Conservation (phyloP, 2,113 vertebrate genomes). For the Bos indicus region DNA sequence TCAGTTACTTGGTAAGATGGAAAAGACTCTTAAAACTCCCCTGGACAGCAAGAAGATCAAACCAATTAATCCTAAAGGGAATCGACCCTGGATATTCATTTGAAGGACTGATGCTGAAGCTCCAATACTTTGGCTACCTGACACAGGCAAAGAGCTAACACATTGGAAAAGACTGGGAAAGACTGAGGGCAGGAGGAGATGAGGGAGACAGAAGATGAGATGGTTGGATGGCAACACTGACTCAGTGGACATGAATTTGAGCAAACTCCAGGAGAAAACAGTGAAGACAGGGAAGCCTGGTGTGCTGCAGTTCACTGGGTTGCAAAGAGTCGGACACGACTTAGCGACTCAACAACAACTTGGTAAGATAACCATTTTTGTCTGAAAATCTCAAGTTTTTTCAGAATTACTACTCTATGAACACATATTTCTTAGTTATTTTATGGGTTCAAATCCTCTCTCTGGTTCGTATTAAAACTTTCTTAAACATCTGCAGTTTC, state of each 20-base stretch:
- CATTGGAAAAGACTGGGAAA: not conserved
- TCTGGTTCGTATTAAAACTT: not conserved
- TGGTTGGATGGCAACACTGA: not conserved
- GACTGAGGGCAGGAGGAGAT: not conserved
- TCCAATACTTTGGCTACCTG: not conserved
- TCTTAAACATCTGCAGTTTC: not conserved
- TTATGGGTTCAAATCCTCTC: not conserved
- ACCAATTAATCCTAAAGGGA: not conserved
- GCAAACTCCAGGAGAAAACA: not conserved
- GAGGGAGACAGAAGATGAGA: not conserved
- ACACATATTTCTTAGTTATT: not conserved
- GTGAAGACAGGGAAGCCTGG: not conserved
- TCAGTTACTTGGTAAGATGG: not conserved
- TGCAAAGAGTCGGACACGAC: not conserved
- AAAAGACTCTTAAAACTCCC: not conserved
- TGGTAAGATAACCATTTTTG: not conserved
- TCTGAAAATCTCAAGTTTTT: constrained; percentile 7
- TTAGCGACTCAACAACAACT: not conserved
- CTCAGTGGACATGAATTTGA: not conserved
- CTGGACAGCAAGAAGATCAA: not conserved
- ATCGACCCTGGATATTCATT: not conserved
- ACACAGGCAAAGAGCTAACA: not conserved
- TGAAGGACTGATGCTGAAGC: not conserved
- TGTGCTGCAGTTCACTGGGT: not conserved
- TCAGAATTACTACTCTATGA: constrained; percentile 6